Evolutionary conservation across 2,797 vertebrate species (phyloP).

Genomic region (Coranthus polyacanthus): DNA sequence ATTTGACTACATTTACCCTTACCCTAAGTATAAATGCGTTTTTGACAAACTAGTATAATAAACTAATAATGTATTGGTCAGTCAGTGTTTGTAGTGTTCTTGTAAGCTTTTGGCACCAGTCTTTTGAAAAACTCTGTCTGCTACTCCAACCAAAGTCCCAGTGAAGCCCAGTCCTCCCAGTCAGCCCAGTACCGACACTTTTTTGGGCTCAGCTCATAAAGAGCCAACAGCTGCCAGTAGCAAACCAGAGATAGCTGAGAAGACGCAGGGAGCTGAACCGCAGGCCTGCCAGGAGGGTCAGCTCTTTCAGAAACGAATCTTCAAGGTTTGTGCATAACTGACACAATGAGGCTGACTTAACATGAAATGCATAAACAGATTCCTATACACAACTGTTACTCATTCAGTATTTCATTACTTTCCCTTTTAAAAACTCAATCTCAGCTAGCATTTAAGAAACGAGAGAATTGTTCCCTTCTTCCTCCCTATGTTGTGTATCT

Average conservation of each 20-base stretch:
- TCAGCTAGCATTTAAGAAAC: too few relatives aligned
- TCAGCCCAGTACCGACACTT: background rate
- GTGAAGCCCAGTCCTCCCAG: conserved; percentile 16
- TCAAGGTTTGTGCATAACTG: conserved; percentile 63
- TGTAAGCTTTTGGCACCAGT: background rate
- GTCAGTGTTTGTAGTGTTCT: background rate
- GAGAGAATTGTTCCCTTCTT: too few relatives aligned
- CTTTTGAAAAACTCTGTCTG: conserved; percentile 8
- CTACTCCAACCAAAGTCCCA: conserved; percentile 8
- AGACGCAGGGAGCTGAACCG: conserved; percentile 12
- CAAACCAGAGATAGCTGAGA: background rate
- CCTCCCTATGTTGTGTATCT: too few relatives aligned
- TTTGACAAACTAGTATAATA: too few relatives aligned
- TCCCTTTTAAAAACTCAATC: too few relatives aligned
- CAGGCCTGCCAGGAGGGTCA: conserved; percentile 30
- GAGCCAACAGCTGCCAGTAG: background rate
- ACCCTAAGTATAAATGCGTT: too few relatives aligned
- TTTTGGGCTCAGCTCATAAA: background rate
- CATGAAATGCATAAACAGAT: too few relatives aligned
- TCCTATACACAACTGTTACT: too few relatives aligned
- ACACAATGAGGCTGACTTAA: too few relatives aligned
- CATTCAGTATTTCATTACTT: too few relatives aligned
- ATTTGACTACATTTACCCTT: too few relatives aligned
- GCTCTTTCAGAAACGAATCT: conserved; percentile 59
- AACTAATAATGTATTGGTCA: too few relatives aligned